Evolutionary conservation across 2,888 invertebrate species (phyloP).

Genomic region (Candidula unifasciata): DNA sequence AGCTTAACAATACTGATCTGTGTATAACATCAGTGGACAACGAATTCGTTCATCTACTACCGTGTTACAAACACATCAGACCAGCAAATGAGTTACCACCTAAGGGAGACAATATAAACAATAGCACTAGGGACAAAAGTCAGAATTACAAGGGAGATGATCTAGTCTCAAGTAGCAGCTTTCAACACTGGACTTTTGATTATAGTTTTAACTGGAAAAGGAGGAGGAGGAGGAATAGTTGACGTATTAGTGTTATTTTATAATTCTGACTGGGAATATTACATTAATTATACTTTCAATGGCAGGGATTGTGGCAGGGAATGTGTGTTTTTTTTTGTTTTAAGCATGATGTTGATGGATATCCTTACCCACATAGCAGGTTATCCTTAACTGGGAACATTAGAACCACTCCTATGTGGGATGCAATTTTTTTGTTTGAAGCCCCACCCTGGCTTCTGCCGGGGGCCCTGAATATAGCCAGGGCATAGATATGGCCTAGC

Average conservation of each 20-base stretch:
- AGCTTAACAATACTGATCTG: conserved; percentile 48
- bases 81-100: background rate
- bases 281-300: background rate
- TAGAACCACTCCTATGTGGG: no score
- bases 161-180: background rate
- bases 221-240: background rate
- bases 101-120: background rate
- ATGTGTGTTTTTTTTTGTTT: no score
- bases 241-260: background rate
- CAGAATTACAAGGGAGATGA: background rate
- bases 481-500: no score
- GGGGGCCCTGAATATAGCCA: no score
- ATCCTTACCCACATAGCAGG: no score
- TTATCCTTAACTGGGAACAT: no score
- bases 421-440: no score
- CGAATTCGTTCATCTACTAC: conserved; percentile 51
- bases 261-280: background rate
- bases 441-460: no score
- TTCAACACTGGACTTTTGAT: conserved; percentile 50
- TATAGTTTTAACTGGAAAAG: conserved; percentile 52
- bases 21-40: conserved; percentile 57
- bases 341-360: no score
- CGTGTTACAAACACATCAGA: conserved; percentile 38
- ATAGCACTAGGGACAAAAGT: background rate
- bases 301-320: background rate